Evolutionary conservation across 2,113 vertebrate genomes (phyloP), one percentile per base, ranked within the genome.

Genomic region (Trogon surrucura): DNA sequence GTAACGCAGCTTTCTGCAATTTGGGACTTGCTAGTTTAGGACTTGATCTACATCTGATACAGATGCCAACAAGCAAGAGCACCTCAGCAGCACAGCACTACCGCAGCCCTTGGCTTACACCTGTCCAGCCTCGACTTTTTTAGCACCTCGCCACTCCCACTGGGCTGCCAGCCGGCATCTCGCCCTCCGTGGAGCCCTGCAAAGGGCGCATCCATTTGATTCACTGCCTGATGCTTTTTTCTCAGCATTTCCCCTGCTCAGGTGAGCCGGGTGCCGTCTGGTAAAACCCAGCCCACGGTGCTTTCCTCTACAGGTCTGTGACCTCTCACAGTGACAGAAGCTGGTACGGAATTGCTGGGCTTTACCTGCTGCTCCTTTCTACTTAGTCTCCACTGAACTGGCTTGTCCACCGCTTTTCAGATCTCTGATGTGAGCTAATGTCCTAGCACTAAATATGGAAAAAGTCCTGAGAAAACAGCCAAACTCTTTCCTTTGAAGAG

Each of bases 381-480:
- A 2, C 78, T 86, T 23, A 83, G 65, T 30, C 75, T 81, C 70
- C 61, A 82, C n/a, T 50, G 58, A 87, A 80, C 70, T 72, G 71
- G 34, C 69, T 67, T 54, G 75, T 88, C 70, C 38, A 11, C 23
- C 11, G 18, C 38, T 67, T 77, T 75, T 54, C 85, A 85, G 41
- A 27, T 58, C 61, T 81, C 29, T 23, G 41, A 77, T 34, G 51
- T 85, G 56, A 79, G 21, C 14, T 65, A 14, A 57, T 26, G 6
- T n/a, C 62, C 83, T 80, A 91, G 81, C 21, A 27, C 48, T 56
- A 80, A 93, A 44, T 41, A 88, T 95, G 56, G 86, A 75, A 53
- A 81, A 93, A 70, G 75, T 41, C 92, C 62, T n/a, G 65, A 97
- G 78, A 89, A 92, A 56, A 80, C n/a, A 94, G 84, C 30, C 77